A percentile compares a stretch with the other conserved stretches of the same genome.
Evolutionary conservation across 1,140 invertebrate genomes (phyloP).

Genomic region (Pinna nobilis): DNA sequence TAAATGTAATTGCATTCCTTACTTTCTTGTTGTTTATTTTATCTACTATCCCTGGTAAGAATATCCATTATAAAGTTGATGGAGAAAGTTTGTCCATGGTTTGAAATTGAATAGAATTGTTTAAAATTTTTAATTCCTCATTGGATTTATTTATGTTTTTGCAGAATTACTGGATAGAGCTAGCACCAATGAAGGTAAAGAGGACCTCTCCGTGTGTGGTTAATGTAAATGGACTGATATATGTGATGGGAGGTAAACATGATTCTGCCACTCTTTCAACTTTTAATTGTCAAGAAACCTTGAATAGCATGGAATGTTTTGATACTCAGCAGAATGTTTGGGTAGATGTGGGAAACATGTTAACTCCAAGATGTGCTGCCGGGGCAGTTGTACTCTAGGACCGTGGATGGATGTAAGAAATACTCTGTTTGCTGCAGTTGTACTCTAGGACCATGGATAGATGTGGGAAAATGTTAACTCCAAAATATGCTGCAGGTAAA

Average conservation of each 20-base stretch:
- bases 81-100: not conserved
- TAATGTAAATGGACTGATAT: conserved; percentile 86
- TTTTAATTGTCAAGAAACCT: conserved; percentile 77
- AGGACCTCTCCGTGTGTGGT: conserved; percentile 89
- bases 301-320: conserved; percentile 86
- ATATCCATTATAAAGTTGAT: not conserved
- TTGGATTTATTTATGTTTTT: conserved; percentile 50
- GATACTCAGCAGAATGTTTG: conserved; percentile 86
- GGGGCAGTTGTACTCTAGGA: conserved; percentile 82
- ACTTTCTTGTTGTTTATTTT: too few species aligned
- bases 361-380: conserved; percentile 88
- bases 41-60: too few species aligned
- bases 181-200: conserved; percentile 84
- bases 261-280: conserved; percentile 41
- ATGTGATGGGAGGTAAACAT: conserved; percentile 85
- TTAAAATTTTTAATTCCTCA: not conserved
- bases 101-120: not conserved
- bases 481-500: too few species aligned
- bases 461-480: conserved; percentile 85
- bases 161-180: conserved; percentile 86
- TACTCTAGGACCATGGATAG: too few species aligned
- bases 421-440: too few species aligned
- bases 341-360: conserved; percentile 84
- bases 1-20: too few species aligned
- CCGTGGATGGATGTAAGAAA: too few species aligned